A percentile compares a stretch with the other conserved stretches of the same genome.
Evolutionary conservation across 2,797 vertebrate genomes (phyloP).

Genomic region (Peromyscus nudipes): DNA sequence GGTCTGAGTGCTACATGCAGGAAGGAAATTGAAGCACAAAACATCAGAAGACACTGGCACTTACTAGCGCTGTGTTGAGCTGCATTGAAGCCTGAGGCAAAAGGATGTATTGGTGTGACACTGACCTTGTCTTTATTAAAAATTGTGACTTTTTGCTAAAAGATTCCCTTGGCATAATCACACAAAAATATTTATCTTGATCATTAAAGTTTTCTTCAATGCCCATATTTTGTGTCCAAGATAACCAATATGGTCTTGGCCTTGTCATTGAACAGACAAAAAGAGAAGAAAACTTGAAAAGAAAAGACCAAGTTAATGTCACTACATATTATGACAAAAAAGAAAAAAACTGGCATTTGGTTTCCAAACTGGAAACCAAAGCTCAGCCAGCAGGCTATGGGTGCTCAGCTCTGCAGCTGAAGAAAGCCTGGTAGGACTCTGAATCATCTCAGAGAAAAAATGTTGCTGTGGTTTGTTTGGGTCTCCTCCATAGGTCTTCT

Average conservation of each 20-base stretch:
- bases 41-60: not conserved
- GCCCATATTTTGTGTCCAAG: not conserved
- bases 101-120: not conserved
- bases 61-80: not conserved
- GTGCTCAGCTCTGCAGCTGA: not conserved
- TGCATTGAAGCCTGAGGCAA: not conserved
- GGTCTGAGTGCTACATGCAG: not conserved
- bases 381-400: not conserved
- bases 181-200: slow-evolving; percentile 30
- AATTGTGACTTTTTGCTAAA: not conserved
- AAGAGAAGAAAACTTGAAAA: not conserved
- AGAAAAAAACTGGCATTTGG: not conserved
- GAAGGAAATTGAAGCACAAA: not conserved
- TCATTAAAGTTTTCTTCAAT: not conserved
- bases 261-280: not conserved
- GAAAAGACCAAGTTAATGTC: slow-evolving; percentile 15
- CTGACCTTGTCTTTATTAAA: not conserved
- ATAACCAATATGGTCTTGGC: not conserved
- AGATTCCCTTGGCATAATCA: not conserved
- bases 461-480: slow-evolving; percentile 20
- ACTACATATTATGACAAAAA: not conserved
- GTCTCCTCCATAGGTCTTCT: not conserved
- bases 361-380: slow-evolving; percentile 55
- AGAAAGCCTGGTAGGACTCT: not conserved
- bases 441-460: not conserved